A percentile compares a stretch with the other conserved stretches of the same genome.
These are phyloP conservation scores for Apis dorsata DNA, from an alignment of 1,140 invertebrate genomes.

Conservation along the genomic window DNA sequence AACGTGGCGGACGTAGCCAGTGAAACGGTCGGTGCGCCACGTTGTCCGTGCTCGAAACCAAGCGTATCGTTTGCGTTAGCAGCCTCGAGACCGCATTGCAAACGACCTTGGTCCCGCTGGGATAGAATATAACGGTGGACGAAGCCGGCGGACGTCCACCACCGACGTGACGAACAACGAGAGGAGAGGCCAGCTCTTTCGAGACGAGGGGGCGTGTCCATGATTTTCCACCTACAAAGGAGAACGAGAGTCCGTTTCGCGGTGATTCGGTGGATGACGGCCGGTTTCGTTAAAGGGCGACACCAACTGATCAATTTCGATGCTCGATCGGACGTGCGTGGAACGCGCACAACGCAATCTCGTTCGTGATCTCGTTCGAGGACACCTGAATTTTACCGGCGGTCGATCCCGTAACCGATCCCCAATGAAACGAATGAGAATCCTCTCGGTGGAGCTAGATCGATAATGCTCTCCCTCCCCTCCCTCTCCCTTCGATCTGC, in stretches of 20 bases:
- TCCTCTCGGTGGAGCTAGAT: conserved; percentile 30
- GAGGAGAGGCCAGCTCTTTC: too few relatives aligned
- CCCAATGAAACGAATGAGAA: conserved; percentile 40
- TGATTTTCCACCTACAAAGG: conserved; percentile 48
- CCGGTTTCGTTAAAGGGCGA: conserved; percentile 3
- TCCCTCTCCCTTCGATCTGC: conserved; percentile 14
- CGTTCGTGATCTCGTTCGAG: conserved; percentile 21
- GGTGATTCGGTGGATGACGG: conserved; percentile 30
- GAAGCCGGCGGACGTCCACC: background rate
- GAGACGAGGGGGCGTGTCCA: conserved; percentile 3
- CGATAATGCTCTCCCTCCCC: conserved; percentile 9
- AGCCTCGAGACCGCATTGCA: background rate
- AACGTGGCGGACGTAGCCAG: too few relatives aligned
- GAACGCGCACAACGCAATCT: background rate
- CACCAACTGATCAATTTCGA: background rate
- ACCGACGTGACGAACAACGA: background rate
- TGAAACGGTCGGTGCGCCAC: too few relatives aligned
- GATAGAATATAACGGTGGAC: conserved; percentile 18
- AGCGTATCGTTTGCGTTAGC: conserved; percentile 12
- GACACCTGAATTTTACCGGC: conserved; percentile 28
- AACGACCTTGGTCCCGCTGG: conserved; percentile 21
- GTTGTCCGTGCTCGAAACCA: background rate
- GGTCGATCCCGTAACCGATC: conserved; percentile 18
- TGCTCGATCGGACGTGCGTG: background rate
- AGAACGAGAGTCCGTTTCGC: conserved; percentile 44